Conservation (phyloP, 1,140 invertebrate genomes). For the Drosophila micromelanica region DNA sequence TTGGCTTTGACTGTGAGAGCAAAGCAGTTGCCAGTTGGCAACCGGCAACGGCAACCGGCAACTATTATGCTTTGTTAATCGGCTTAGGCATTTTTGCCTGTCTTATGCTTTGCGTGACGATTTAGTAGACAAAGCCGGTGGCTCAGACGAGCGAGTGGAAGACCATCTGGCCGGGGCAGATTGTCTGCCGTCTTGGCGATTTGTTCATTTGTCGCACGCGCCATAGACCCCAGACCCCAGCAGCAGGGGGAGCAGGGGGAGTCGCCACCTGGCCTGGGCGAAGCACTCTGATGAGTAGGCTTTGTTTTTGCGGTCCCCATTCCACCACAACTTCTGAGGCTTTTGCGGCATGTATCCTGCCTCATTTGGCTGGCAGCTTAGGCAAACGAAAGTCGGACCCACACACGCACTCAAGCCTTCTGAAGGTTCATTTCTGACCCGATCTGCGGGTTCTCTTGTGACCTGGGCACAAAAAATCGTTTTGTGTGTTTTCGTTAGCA, state of each 20-base stretch:
- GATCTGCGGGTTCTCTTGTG: constrained; percentile 44
- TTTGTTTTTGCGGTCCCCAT: constrained; percentile 33
- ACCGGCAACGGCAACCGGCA: constrained; percentile 11
- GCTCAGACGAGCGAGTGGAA: constrained; percentile 60
- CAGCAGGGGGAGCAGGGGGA: background rate
- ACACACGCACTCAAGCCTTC: constrained; percentile 6
- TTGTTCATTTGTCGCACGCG: constrained; percentile 79
- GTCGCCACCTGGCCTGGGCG: constrained; percentile 29
- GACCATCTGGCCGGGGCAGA: constrained; percentile 45
- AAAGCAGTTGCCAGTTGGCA: constrained; percentile 31
- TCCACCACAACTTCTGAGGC: constrained; percentile 38
- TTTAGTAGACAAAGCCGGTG: constrained; percentile 59
- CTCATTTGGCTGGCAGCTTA: constrained; percentile 75
- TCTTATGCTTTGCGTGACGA: constrained; percentile 45
- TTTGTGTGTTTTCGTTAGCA: constrained; percentile 74
- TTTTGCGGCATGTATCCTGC: constrained; percentile 44
- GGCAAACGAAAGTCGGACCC: constrained; percentile 8
- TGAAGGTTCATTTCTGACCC: constrained; percentile 28
- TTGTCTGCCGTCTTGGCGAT: constrained; percentile 21
- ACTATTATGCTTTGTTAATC: constrained; percentile 79
- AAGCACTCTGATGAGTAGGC: constrained; percentile 47
- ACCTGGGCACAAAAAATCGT: constrained; percentile 56
- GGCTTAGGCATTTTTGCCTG: constrained; percentile 69
- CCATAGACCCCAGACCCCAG: constrained; percentile 50
- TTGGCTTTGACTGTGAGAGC: constrained; percentile 22